A percentile compares a stretch with the other conserved stretches of the same genome.
Evolutionary conservation across 2,797 vertebrate genomes (phyloP).

Genomic region (Hyperoplus lanceolatus): DNA sequence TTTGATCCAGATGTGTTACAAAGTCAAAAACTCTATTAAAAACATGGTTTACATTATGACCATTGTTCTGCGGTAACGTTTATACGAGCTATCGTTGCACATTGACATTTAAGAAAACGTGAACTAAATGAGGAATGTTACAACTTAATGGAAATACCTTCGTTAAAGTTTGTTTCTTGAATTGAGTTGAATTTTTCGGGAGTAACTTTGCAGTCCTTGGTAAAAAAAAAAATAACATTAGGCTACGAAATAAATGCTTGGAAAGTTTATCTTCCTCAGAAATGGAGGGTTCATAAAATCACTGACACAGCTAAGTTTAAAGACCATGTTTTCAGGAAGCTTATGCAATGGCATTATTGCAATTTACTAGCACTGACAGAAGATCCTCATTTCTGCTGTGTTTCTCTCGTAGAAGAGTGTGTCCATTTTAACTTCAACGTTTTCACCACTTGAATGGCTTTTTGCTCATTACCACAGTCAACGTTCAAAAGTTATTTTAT

Average conservation of each 20-base stretch:
- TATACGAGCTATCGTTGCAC: too few species aligned
- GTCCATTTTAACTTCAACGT: background rate
- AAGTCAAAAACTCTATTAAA: too few species aligned
- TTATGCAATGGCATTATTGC: conserved; percentile 46
- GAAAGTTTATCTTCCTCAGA: conserved; percentile 4
- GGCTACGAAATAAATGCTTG: too few species aligned
- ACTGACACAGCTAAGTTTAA: conserved; percentile 49
- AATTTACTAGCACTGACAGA: conserved; percentile 5
- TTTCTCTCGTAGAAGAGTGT: background rate
- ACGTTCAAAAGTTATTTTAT: background rate
- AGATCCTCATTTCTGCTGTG: conserved; percentile 12
- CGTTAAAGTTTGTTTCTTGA: background rate
- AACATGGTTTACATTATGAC: too few species aligned
- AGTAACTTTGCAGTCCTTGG: background rate
- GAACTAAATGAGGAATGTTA: background rate
- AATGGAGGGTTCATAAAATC: conserved; percentile 13
- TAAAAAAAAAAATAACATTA: background rate
- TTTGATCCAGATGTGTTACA: background rate
- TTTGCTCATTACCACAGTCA: background rate
- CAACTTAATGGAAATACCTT: background rate
- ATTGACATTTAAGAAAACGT: background rate
- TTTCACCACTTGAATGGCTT: background rate
- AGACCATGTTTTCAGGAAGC: conserved; percentile 46
- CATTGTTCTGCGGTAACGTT: too few species aligned
- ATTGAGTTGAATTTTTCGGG: background rate